Evolutionary conservation across 2,797 vertebrate genomes (phyloP).

Genomic region (Sebastes dallii): DNA sequence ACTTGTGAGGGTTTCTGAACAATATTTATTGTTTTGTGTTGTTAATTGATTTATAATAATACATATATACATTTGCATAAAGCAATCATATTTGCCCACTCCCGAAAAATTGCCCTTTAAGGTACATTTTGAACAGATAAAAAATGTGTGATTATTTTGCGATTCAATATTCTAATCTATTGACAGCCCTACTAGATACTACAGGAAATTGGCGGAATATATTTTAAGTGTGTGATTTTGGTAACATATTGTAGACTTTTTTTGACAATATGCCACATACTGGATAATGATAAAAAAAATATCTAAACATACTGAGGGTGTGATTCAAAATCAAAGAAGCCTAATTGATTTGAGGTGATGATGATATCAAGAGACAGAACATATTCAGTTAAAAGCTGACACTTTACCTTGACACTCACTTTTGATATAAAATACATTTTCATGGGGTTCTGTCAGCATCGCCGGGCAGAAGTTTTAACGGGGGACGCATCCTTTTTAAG

Average conservation of each 20-base stretch:
- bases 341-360: background rate
- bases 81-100: no score
- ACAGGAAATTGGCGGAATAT: background rate
- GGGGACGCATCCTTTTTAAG: slow-evolving; percentile 19
- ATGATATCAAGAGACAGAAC: background rate
- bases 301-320: background rate
- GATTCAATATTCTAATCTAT: no score
- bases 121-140: no score
- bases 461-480: background rate
- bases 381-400: background rate
- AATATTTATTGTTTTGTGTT: no score
- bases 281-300: background rate
- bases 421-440: slow-evolving; percentile 1
- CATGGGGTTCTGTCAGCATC: background rate
- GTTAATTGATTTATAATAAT: no score
- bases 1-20: no score
- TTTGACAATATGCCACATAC: background rate
- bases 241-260: background rate
- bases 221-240: background rate
- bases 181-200: background rate
- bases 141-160: no score
- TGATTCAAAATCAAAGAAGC: background rate
- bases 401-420: slow-evolving; percentile 9
- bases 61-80: no score
- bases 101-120: no score